Evolutionary conservation across 2,113 vertebrate genomes (phyloP).

Genomic region (Hemichromis elongatus): DNA sequence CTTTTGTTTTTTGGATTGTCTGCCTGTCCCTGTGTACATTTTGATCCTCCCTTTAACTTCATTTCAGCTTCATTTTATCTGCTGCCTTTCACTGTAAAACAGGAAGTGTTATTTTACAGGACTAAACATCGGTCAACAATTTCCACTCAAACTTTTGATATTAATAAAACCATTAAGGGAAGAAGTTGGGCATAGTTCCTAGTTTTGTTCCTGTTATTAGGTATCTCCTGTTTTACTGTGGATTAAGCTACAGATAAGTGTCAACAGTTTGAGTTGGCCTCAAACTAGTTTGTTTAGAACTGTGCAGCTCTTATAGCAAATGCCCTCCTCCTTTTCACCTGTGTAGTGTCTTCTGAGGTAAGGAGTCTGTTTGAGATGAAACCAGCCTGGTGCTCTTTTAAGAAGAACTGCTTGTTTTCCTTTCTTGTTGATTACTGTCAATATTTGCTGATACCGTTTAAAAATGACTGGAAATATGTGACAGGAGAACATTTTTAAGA

Average conservation of each 20-base stretch:
- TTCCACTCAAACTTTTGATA: neutral
- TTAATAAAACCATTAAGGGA: neutral
- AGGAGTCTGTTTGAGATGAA: slow-evolving; percentile 12
- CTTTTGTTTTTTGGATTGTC: too few species aligned
- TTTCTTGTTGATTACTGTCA: neutral
- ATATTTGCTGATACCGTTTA: neutral
- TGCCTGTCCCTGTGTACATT: neutral
- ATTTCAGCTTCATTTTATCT: neutral
- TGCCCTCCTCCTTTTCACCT: neutral
- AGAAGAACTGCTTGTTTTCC: neutral
- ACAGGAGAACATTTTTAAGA: neutral
- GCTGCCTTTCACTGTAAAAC: slow-evolving; percentile 51
- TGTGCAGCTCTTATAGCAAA: neutral
- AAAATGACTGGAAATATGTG: slow-evolving; percentile 22
- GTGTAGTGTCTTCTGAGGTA: neutral
- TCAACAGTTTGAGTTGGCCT: slow-evolving; percentile 40
- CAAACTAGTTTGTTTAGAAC: neutral
- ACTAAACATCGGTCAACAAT: neutral
- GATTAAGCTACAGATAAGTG: neutral
- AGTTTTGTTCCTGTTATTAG: neutral
- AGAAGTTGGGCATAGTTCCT: neutral
- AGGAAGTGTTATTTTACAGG: slow-evolving; percentile 21
- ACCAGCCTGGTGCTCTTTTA: neutral
- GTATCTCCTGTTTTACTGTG: slow-evolving; percentile 56
- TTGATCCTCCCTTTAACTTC: neutral